Evolutionary conservation across 2,113 vertebrate species (phyloP), one percentile per base, ranked within the genome.

Genomic region (Alectura lathami): DNA sequence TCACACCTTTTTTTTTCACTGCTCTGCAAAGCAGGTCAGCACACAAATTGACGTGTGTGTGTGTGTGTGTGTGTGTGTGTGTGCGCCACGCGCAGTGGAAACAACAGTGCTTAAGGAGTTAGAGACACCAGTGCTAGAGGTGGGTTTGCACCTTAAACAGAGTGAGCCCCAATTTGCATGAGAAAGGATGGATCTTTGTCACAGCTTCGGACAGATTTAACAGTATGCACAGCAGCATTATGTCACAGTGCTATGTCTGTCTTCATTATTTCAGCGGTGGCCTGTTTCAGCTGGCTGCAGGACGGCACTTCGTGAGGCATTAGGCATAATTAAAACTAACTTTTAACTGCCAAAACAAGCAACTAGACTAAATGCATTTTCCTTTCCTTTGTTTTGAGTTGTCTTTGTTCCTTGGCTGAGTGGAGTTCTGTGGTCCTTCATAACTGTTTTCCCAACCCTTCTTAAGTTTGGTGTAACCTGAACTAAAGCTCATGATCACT

Each of bases 241-340:
- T 95, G 43, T 84, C 90, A 78, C 38, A 22, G 72, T 94, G 86
- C 48, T 67, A 17, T 29, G 51, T 90, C 69, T 29, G 51, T 90
- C 69, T 86, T 91, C 64, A 40, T 93, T 94, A 69, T 75, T 97
- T 89, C 79, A 91, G 27, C 43, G 60, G 34, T 82, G 80, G 51
- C 91, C 86, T 94, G 83, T 95, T 96, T 88, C 84, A 95, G 74
- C 81, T 30, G 84, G 89, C 86, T 94, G 48, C 75, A 60, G 88
- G 53, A 88, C 32, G 91, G 83, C 64, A 45, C 27, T 96, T 91
- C 36, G 34, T 83, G 60, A 96, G 53, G 57, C 62, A 78, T 95
- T 81, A 86, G 43, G 23, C 3, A 0, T 86, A 95, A 94, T 90
- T 96, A 78, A 90, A 88, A 91, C 68, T 78, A 92, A 50, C n/a